A percentile compares a stretch with the other conserved stretches of the same genome.
Conservation (phyloP, 2,888 invertebrate genomes). For the Catotricha subobsoleta region DNA sequence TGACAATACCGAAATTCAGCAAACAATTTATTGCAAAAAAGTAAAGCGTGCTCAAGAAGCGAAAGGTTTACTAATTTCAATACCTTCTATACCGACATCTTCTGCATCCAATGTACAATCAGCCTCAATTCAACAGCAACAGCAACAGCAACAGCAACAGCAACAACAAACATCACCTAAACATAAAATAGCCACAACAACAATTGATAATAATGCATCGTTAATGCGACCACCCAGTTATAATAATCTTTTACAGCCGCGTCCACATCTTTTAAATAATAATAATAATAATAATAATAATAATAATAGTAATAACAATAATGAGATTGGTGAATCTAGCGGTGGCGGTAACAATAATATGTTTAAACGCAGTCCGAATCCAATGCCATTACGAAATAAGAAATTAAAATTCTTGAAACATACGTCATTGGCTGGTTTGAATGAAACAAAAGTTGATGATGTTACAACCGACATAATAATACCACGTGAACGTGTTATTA, state of each 20-base stretch:
- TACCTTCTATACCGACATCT: slow-evolving; percentile 4
- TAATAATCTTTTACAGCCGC: not conserved
- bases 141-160: slow-evolving; percentile 26
- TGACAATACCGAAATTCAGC: slow-evolving; percentile 17
- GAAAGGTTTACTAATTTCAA: slow-evolving; percentile 23
- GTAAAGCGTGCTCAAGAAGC: slow-evolving; percentile 28
- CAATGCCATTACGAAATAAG: not conserved
- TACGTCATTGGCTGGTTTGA: slow-evolving; percentile 14
- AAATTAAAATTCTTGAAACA: not conserved
- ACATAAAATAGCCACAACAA: not conserved
- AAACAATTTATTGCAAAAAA: slow-evolving; percentile 25
- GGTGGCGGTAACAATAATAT: not conserved
- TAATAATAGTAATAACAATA: not conserved
- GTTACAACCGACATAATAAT: slow-evolving; percentile 31
- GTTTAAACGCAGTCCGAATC: not conserved
- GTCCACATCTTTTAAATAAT: not conserved
- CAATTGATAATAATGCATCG: not conserved
- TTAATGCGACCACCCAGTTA: not conserved
- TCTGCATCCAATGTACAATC: not conserved
- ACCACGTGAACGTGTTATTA: slow-evolving; percentile 49
- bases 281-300: not conserved
- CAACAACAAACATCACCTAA: slow-evolving; percentile 11
- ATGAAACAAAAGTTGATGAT: slow-evolving; percentile 13
- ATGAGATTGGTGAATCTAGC: not conserved
- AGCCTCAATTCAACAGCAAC: not conserved